Evolutionary conservation across 2,888 invertebrate genomes (phyloP).

Genomic region (Archips crataeganus): DNA sequence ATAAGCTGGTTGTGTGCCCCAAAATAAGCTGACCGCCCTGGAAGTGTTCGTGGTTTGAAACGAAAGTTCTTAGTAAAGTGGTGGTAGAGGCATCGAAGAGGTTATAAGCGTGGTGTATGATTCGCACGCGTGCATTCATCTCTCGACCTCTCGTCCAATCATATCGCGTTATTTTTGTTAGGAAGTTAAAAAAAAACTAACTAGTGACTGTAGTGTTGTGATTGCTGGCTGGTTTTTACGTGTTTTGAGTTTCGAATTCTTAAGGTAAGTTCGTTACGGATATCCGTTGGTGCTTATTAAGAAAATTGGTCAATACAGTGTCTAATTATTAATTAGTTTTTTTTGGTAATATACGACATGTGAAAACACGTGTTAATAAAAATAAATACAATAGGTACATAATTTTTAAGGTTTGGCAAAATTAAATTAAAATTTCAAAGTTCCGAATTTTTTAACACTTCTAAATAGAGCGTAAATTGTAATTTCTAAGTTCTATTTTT

Average conservation of each 20-base stretch:
- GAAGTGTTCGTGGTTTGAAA: constrained; percentile 22
- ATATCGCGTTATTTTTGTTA: constrained; percentile 48
- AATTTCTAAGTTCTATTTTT: too few species aligned
- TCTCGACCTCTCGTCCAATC: constrained; percentile 45
- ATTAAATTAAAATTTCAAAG: too few species aligned
- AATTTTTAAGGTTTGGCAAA: too few species aligned
- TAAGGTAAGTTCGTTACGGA: constrained; percentile 31
- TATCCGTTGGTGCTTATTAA: neutral
- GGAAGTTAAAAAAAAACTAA: constrained; percentile 31
- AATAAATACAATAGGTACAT: too few species aligned
- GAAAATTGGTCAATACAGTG: neutral
- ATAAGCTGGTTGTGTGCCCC: constrained; percentile 33
- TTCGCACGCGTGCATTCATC: constrained; percentile 69
- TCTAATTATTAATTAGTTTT: neutral
- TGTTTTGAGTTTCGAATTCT: constrained; percentile 34
- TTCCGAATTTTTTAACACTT: too few species aligned
- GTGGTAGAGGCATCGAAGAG: constrained; percentile 58
- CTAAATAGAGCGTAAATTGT: too few species aligned
- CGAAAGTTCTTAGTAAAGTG: constrained; percentile 54
- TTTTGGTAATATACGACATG: too few species aligned
- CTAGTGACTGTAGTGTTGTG: constrained; percentile 53
- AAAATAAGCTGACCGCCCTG: constrained; percentile 45
- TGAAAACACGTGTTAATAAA: too few species aligned
- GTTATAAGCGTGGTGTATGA: constrained; percentile 70
- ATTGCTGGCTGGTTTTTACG: constrained; percentile 31